These are phyloP conservation scores for Sminthurides bifidus DNA, from an alignment of 1,140 invertebrate species.

Conservation along the genomic window DNA sequence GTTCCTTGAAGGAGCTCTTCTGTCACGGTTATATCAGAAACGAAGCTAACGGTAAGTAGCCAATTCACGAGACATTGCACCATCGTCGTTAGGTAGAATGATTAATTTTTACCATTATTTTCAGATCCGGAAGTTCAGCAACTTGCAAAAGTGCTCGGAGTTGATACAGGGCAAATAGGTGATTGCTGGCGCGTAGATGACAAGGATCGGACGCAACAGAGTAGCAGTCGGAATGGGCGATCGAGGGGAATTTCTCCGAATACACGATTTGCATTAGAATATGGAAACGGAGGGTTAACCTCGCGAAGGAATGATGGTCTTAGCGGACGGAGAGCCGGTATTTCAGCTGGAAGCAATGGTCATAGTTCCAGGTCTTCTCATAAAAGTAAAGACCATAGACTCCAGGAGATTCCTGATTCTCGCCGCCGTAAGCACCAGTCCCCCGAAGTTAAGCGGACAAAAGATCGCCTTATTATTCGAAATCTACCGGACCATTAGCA, in stretches of 20 bases:
- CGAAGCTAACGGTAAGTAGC: conserved; percentile 19
- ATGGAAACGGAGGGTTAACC: neutral
- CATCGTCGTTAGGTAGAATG: no score
- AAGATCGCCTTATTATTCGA: no score
- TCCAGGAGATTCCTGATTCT: conserved; percentile 1
- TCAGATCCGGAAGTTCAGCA: conserved; percentile 27
- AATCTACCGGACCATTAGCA: no score
- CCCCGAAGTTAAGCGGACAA: neutral
- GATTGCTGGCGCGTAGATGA: conserved; percentile 8
- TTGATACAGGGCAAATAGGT: conserved; percentile 16
- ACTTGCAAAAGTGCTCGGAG: conserved; percentile 23
- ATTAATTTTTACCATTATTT: neutral
- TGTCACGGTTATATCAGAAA: conserved; percentile 25
- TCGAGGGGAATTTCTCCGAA: neutral
- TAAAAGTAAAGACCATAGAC: neutral
- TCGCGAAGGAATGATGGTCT: neutral
- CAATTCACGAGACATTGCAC: no score
- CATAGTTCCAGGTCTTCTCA: no score
- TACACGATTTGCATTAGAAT: conserved; percentile 6
- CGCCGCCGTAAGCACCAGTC: neutral
- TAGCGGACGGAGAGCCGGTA: no score
- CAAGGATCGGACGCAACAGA: neutral
- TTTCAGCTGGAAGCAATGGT: neutral
- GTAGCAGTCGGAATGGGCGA: neutral
- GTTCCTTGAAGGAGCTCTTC: conserved; percentile 20